Evolutionary conservation across 2,797 vertebrate species (phyloP).

Genomic region (Phoxinus dragarum): DNA sequence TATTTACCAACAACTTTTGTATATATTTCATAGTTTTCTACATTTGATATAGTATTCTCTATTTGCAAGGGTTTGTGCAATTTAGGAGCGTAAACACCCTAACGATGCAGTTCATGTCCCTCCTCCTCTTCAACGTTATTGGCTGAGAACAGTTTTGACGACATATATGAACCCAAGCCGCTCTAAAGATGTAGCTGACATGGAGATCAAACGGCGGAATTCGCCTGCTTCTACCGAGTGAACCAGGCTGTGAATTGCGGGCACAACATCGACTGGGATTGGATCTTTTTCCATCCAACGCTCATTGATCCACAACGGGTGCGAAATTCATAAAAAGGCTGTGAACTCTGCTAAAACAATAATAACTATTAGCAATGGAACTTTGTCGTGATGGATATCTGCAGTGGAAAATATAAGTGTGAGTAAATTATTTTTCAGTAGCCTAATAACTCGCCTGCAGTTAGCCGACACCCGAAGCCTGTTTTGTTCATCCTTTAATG

Average conservation of each 20-base stretch:
- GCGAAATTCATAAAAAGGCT: conserved; percentile 32
- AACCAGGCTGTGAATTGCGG: conserved; percentile 41
- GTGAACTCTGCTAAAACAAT: conserved; percentile 28
- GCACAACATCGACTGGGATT: conserved; percentile 52
- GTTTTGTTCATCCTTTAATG: not conserved
- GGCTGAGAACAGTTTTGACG: conserved; percentile 80
- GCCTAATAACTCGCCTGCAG: conserved; percentile 1
- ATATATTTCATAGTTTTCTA: conserved; percentile 41
- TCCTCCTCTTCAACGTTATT: conserved; percentile 77
- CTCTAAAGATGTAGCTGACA: conserved; percentile 88
- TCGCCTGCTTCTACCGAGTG: conserved; percentile 64
- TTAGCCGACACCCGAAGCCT: not conserved
- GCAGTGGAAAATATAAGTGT: conserved; percentile 62
- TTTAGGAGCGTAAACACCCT: conserved; percentile 81
- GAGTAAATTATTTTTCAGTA: conserved; percentile 63
- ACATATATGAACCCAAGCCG: conserved; percentile 88
- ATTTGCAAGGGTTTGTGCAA: conserved; percentile 76
- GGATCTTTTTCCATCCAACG: conserved; percentile 41
- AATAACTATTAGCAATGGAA: conserved; percentile 53
- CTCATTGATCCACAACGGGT: conserved; percentile 25
- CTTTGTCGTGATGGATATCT: conserved; percentile 58
- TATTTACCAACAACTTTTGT: not conserved
- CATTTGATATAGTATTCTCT: conserved; percentile 54
- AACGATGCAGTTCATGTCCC: conserved; percentile 74
- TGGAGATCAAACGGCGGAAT: conserved; percentile 81